Evolutionary conservation across 2,888 invertebrate species (phyloP).

Genomic region (Xylophagus ater): DNA sequence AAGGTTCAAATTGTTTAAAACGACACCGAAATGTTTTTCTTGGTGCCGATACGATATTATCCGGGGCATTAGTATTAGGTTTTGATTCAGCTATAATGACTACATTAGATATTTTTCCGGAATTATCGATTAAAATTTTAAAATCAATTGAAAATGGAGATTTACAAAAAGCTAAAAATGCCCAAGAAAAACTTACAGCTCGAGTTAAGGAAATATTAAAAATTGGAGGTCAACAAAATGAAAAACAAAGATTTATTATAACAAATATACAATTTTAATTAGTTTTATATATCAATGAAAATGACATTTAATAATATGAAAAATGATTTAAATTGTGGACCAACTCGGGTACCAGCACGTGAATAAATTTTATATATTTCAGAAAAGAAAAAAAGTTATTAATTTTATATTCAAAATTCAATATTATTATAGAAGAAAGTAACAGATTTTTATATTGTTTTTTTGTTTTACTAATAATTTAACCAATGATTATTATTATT

Average conservation of each 20-base stretch:
- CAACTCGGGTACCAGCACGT: too few species aligned
- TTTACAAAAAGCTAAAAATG: slow-evolving; percentile 12
- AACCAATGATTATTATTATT: too few species aligned
- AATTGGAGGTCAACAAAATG: slow-evolving; percentile 17
- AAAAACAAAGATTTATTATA: too few species aligned
- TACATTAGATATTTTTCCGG: slow-evolving; percentile 54
- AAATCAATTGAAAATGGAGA: slow-evolving; percentile 34
- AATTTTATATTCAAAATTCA: too few species aligned
- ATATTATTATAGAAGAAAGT: too few species aligned
- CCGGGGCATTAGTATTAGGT: slow-evolving; percentile 54
- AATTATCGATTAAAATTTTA: slow-evolving; percentile 46
- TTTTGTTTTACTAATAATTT: too few species aligned
- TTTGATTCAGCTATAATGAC: slow-evolving; percentile 64
- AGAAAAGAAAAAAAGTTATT: too few species aligned
- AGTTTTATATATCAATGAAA: slow-evolving; percentile 21
- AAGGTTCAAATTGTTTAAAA: slow-evolving; percentile 50
- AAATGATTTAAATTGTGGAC: slow-evolving; percentile 15
- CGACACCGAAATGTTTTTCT: slow-evolving; percentile 48
- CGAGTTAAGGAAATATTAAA: slow-evolving; percentile 16
- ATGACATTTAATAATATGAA: slow-evolving; percentile 16
- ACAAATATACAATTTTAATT: too few species aligned
- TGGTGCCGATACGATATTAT: slow-evolving; percentile 53
- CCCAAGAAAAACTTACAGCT: slow-evolving; percentile 15
- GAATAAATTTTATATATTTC: too few species aligned
- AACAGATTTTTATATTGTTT: too few species aligned